These are phyloP conservation scores for Echiichthys vipera DNA, from an alignment of 2,797 vertebrate genomes.

Conservation along the genomic window DNA sequence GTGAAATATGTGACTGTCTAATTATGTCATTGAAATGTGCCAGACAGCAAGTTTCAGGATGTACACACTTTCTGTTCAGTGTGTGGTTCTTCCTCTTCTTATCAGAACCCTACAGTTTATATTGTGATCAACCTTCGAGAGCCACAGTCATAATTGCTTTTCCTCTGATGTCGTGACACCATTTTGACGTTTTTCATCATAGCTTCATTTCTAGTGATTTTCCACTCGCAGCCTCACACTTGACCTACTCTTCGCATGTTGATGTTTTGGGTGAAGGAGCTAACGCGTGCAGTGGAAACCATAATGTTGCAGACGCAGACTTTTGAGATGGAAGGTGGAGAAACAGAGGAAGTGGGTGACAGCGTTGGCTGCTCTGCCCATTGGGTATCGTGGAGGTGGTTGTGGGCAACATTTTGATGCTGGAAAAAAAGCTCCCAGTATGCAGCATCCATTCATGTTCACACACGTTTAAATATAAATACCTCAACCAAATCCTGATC, in stretches of 20 bases:
- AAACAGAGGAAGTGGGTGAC: constrained; percentile 24
- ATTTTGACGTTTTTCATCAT: background rate
- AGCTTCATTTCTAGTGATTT: background rate
- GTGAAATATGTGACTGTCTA: too few relatives aligned
- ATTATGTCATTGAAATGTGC: background rate
- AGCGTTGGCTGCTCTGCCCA: background rate
- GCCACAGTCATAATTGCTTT: background rate
- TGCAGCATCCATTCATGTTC: background rate
- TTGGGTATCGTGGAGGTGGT: background rate
- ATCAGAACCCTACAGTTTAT: background rate
- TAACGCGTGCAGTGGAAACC: constrained; percentile 1
- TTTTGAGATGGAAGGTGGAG: constrained; percentile 8
- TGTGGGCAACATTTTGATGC: background rate
- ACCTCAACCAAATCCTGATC: background rate
- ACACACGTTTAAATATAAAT: background rate
- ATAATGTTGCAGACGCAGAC: constrained; percentile 12
- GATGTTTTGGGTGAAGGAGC: background rate
- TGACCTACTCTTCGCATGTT: background rate
- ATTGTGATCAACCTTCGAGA: background rate
- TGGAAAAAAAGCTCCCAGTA: background rate
- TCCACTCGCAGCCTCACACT: background rate
- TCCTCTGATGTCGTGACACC: background rate
- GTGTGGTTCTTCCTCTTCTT: background rate
- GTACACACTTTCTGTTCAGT: background rate
- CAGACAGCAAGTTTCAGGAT: background rate